Base-by-base conservation (phyloP, 2,888 invertebrate species). In the Oxytorus armatus region DNA sequence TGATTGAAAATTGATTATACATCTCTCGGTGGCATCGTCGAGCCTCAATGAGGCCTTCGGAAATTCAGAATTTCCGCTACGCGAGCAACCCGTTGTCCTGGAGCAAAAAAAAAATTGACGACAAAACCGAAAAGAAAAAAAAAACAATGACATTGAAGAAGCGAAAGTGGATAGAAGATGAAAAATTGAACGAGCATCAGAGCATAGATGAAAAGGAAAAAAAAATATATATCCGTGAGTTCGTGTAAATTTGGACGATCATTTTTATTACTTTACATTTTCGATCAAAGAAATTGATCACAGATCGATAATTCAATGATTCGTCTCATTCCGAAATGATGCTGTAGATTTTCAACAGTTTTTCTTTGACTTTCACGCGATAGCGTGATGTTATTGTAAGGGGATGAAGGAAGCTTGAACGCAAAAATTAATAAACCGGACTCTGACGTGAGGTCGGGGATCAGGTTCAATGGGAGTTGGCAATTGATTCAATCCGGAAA, bases 1-100 rank as follows among this genome's bases (percentile, higher is more conserved):
- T n/a, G 59, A 39, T 59, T 59, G 39, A 59, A 59, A 59, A 42
- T 21, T 44, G 2, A 44, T 14, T 14, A 44, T 42, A n/a, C 23
- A 25, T 25, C 14, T 21, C n/a, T 61, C 61, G n/a, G n/a, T 3
- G 10, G 42, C 8, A 42, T n/a, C 61, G 61, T 18, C 29, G 11
- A 47, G n/a, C 8, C 16, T 23, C 44, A 7, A 16, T 10, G 47
- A 21, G 44, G 16, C 44, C 18, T 18, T 16, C 10, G 63, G 18
- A 63, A 63, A 18, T 29, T 63, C 16, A 47, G 29, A 63, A 63
- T 63, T 29, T 11, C 11, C 18, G 29, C 11, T 63, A 25, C 14
- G 21, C 39, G 39, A 42, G 39, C 39, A 11, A 42, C 18, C 10
- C 21, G 18, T 59, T 59, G 18, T 42, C 2, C 1, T 7, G 39